Base-by-base conservation (phyloP, 2,797 vertebrate genomes). In the Syndactyla subalaris region DNA sequence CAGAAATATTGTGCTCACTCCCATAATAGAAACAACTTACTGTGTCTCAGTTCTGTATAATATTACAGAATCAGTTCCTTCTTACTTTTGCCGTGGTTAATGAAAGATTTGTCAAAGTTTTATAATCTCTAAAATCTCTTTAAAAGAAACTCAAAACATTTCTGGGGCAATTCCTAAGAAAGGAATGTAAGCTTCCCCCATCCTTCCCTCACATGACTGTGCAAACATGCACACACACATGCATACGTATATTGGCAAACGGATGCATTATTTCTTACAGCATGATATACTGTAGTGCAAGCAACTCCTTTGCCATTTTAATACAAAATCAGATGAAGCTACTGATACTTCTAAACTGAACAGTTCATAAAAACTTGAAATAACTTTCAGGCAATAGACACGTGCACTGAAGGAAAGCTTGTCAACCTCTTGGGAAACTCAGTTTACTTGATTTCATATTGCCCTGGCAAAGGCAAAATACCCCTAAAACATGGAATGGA, bases 211-310 rank as follows among this genome's bases (percentile, higher is more conserved):
- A n/a, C 27, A 14, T 2, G 10, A 0, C 2, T 8, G 21, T 10
- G 22, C 12, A 70, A 49, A 15, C 9, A 3, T 13, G 7, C 12
- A 22, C 17, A 54, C 34, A 66, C 23, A 49, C 19, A 38, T 4
- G 5, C 17, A 32, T 10, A 18, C 3, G 18, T 10, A 13, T 7
- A 34, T 0, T 12, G 20, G 6, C 8, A 71, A 58, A 70, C 0
- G 0, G 10, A 49, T 54, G 68, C 46, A 23, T 20, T 36, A 32
- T 75, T 86, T 75, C 29, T 16, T 34, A 17, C 26, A 16, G 12
- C 10, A 34, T 45, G 54, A 39, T 18, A 23, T 7, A 26, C 18
- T 48, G 12, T 8, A 67, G 22, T 23, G 22, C 16, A 66, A 78
- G 16, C 32, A 67, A 30, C 18, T 48, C 29, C 43, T 17, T 18